Evolutionary conservation across 2,888 invertebrate species (phyloP).

Genomic region (Hirudinaria manillensis): DNA sequence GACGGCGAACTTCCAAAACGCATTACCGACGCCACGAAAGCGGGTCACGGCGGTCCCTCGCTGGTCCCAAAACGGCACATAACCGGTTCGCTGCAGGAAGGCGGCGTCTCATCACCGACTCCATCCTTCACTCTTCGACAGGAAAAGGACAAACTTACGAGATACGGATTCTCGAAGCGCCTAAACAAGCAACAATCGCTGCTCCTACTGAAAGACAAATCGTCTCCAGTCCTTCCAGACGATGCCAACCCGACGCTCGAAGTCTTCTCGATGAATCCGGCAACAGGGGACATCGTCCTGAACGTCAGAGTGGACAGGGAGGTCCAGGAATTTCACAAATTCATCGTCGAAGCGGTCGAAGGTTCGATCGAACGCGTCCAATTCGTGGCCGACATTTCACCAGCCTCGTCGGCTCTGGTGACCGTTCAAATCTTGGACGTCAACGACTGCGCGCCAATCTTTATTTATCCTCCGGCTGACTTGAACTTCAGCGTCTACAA

Average conservation of each 20-base stretch:
- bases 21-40: background rate
- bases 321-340: slow-evolving; percentile 21
- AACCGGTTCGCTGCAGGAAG: background rate
- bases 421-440: slow-evolving; percentile 81
- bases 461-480: slow-evolving; percentile 30
- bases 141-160: background rate
- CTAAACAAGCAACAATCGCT: background rate
- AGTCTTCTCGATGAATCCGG: slow-evolving; percentile 24
- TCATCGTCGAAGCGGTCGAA: slow-evolving; percentile 29
- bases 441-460: slow-evolving; percentile 38
- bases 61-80: background rate
- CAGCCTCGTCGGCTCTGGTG: slow-evolving; percentile 58
- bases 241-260: background rate
- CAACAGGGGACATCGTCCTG: slow-evolving; percentile 25
- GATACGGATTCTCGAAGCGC: background rate
- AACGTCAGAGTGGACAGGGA: slow-evolving; percentile 31
- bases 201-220: no score
- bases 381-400: background rate
- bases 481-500: slow-evolving; percentile 14
- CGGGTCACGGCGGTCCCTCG: background rate
- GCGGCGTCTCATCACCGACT: background rate
- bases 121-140: background rate
- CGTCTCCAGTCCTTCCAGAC: background rate
- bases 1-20: background rate
- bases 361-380: background rate